Evolutionary conservation across 2,888 invertebrate genomes (phyloP).

Genomic region (Xylophagus ater): DNA sequence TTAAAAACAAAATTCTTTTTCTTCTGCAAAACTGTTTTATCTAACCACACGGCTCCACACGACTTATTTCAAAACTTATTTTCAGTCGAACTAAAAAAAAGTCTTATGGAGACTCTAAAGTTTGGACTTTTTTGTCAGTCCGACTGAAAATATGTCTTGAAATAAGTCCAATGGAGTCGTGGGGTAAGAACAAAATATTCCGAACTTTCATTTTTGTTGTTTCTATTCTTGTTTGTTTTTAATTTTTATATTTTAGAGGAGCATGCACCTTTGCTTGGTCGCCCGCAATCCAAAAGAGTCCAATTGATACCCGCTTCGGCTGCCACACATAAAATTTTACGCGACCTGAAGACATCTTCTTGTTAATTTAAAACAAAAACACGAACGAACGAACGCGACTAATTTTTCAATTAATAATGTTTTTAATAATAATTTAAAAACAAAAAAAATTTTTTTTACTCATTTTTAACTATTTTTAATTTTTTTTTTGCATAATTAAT

Average conservation of each 20-base stretch:
- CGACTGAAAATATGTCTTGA: too few relatives aligned
- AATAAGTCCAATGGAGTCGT: too few relatives aligned
- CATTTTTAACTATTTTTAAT: background rate
- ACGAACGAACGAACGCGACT: too few relatives aligned
- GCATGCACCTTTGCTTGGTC: slow-evolving; percentile 44
- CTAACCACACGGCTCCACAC: too few relatives aligned
- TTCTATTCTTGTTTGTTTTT: slow-evolving; percentile 25
- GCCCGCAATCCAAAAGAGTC: slow-evolving; percentile 30
- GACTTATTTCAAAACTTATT: too few relatives aligned
- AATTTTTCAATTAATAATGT: too few relatives aligned
- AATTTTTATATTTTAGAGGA: slow-evolving; percentile 38
- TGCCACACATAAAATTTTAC: slow-evolving; percentile 15
- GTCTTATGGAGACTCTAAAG: too few relatives aligned
- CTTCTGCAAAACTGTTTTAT: too few relatives aligned
- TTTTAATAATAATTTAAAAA: background rate
- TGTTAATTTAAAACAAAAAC: slow-evolving; percentile 18
- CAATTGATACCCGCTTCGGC: slow-evolving; percentile 22
- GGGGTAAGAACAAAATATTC: too few relatives aligned
- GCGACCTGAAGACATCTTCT: slow-evolving; percentile 21
- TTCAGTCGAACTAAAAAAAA: too few relatives aligned
- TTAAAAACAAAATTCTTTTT: too few relatives aligned
- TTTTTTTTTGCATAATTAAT: background rate
- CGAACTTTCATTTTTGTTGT: slow-evolving; percentile 4
- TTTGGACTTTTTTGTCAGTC: too few relatives aligned
- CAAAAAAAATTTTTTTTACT: background rate